Evolutionary conservation across 2,888 invertebrate genomes (phyloP).

Genomic region (Heteropelma amictum): DNA sequence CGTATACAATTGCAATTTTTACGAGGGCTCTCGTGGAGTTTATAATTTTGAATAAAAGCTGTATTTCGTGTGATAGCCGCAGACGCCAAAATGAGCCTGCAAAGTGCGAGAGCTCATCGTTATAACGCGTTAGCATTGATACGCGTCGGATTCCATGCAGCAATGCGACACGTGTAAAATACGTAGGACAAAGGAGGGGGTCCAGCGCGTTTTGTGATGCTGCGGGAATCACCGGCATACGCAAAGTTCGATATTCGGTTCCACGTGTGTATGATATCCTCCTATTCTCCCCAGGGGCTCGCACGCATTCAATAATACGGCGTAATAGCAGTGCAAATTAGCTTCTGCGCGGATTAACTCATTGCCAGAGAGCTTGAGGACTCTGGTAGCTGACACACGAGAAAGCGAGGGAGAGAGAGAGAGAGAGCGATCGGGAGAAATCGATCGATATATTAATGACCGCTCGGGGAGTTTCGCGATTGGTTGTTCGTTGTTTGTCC

Average conservation of each 20-base stretch:
- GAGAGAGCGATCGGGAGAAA: constrained; percentile 21
- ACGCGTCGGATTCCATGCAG: too few species aligned
- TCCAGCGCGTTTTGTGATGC: constrained; percentile 40
- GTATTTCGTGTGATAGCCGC: background rate
- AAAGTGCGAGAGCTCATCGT: constrained; percentile 25
- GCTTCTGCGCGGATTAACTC: constrained; percentile 64
- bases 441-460: constrained; percentile 55
- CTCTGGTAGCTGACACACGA: constrained; percentile 15
- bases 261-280: constrained; percentile 23
- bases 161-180: too few species aligned
- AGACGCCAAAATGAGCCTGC: background rate
- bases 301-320: constrained; percentile 62
- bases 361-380: constrained; percentile 50
- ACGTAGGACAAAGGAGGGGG: too few species aligned
- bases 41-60: background rate
- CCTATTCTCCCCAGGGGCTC: constrained; percentile 48
- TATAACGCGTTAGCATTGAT: too few species aligned
- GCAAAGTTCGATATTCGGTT: constrained; percentile 39
- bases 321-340: constrained; percentile 68
- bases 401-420: background rate
- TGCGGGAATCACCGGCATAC: constrained; percentile 24
- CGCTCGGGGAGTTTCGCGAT: constrained; percentile 52
- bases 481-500: constrained; percentile 52
- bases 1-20: too few species aligned
- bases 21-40: too few species aligned